Evolutionary conservation across 2,797 vertebrate species (phyloP), one percentile per base, ranked within the genome.

Genomic region (Rhadinocentrus ornatus): DNA sequence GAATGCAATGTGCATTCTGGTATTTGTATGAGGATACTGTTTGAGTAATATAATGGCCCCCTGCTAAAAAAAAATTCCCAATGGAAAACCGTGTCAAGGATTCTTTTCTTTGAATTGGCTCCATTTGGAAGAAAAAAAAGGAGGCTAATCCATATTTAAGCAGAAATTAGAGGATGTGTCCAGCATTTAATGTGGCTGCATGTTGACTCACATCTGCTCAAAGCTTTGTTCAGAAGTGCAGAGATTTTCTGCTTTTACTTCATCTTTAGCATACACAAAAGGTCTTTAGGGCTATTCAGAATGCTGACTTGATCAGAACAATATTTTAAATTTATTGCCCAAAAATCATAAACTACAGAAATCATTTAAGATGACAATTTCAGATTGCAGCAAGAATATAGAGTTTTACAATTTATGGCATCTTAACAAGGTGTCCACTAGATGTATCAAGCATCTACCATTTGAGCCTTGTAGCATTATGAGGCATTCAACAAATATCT

Each of bases 401-500:
- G 56, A 68, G 37, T 69, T 71, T 58, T 68, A 7, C 59, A 68
- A 86, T 86, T 80, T 83, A 85, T 63, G 54, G 65, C 77, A 56
- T 78, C 50, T 79, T 83, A 61, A 73, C 68, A 62, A 82, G 46
- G 20, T 79, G 82, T 78, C 62, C 70, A 15, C 73, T 70, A 32
- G 56, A 72, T 77, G 66, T 86, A 78, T 88, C 88, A 75, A 77
- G 78, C 48, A 37, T 35, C 83, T 59, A 86, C 61, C 75, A 68
- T 75, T 64, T 89, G 85, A 86, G 86, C 85, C 80, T 75, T 58
- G 69, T 65, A 55, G 73, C 82, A 75, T 86, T 88, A 84, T 82
- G 76, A 92, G 74, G 69, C 84, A 80, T 85, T 71, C 72, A 62
- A 81, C 80, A 87, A 87, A 88, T 69, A 85, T 76, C 71, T 87